Evolutionary conservation across 2,797 vertebrate genomes (phyloP), one percentile per base, ranked within the genome.

Genomic region (Catamblyrhynchus diadema): DNA sequence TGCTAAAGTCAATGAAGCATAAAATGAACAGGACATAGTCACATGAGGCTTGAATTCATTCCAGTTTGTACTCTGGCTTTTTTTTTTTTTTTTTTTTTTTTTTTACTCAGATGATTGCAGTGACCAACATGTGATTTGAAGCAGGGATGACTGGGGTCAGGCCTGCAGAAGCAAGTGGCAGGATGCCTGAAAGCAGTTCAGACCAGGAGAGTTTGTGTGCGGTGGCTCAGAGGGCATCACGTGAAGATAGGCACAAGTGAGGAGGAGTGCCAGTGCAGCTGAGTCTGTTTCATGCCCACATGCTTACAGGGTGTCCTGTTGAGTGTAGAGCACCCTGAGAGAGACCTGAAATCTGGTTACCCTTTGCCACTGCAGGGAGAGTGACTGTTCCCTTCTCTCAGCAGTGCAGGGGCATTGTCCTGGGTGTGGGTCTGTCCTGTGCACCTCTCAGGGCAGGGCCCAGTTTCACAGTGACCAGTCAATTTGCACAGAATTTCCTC

Each of bases 1-100:
- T 95, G 91, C 89, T 97, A 57, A 96, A 95, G 91, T 75, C 95
- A 97, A 90, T 97, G 97, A 95, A 97, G 95, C 97, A 66, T 96
- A 86, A 88, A 94, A 56, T 94, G 94, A 96, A 91, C 86, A 95
- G 96, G 71, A 95, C 95, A 94, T 6, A 96, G 96, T 97, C 97
- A 97, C 97, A 97, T 97, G 96, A 96, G 95, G 35, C 41, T 88
- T 96, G 95, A 80, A 91, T 88, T 92, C 64, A 66, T 96, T 96
- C 95, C 96, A 96, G 81, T 47, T 94, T 86, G 81, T 95, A 73
- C 87, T 94, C 72, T 90, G 95, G 92, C n/a, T 0, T 33, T 61
- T 78, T 53, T 22, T 0, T 33, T 61, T 78, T 53, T 22, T 33
- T 81, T 71, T 22, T 33, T 81, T 71, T 77, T 75, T 50, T 67